A percentile compares a stretch with the other conserved stretches of the same genome.
Conservation (phyloP, 2,888 invertebrate genomes). For the Glyphotaelius pellucidus region DNA sequence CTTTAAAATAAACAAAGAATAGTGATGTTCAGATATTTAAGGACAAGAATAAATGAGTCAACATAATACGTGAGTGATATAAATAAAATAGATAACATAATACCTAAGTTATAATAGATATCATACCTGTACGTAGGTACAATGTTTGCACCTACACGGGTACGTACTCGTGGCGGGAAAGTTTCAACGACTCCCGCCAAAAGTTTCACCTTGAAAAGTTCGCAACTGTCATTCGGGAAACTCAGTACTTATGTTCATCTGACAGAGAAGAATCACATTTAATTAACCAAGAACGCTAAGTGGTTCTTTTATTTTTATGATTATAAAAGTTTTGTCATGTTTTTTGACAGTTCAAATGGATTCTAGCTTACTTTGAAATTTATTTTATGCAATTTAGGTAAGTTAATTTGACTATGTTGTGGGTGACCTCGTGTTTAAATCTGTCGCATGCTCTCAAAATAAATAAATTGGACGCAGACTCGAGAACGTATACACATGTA, state of each 20-base stretch:
- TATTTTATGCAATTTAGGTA: neutral
- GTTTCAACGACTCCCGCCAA: slow-evolving; percentile 28
- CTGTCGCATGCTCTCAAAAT: neutral
- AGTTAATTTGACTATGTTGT: neutral
- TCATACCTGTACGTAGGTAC: neutral
- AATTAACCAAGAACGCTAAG: neutral
- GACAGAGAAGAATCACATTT: neutral
- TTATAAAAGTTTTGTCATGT: neutral
- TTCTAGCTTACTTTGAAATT: neutral
- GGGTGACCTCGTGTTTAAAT: neutral
- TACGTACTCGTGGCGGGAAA: slow-evolving; percentile 35
- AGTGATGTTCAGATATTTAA: too few species aligned
- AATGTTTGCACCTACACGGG: neutral
- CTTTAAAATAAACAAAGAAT: too few species aligned
- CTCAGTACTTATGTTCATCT: neutral
- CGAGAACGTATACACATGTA: neutral
- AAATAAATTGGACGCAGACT: neutral
- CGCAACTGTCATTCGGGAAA: slow-evolving; percentile 9
- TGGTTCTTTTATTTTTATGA: neutral
- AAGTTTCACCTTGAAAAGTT: slow-evolving; percentile 45
- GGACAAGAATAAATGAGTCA: neutral
- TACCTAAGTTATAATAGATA: neutral
- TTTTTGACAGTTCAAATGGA: neutral
- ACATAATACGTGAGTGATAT: neutral
- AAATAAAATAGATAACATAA: too few species aligned